Base-by-base conservation (phyloP, 2,888 invertebrate species). In the Andrena haemorrhoa region DNA sequence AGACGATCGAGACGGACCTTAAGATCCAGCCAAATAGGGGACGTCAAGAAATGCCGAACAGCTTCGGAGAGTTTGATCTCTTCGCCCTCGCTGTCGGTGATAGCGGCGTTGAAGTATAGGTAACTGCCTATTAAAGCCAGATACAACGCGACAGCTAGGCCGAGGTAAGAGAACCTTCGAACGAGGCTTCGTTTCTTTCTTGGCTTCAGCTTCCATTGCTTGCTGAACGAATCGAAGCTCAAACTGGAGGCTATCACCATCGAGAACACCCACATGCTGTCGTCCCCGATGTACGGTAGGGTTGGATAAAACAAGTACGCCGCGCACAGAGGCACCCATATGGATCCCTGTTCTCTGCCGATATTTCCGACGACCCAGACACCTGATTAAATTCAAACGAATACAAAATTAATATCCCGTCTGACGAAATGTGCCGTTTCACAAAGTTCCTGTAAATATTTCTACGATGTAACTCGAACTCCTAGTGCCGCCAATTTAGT, bases 321-420 rank as follows among this genome's bases (percentile, higher is more conserved):
- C 0, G 96, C 96, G 0, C 96, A 70, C 0, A 98, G 92, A 0
- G 97, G 95, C 92, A 96, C 95, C 94, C 96, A 96, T 47, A 98
- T 94, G 0, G 95, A 94, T 0, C 98, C 98, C 89, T 95, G 95
- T 92, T 98, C 97, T 1, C 97, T 95, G 0, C 98, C 98, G 83
- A 98, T 97, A 91, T 98, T 99, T 33, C 98, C 98, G 8, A 98
- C 97, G 0, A 96, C 95, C 97, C 98, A 97, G 0, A 98, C 97
- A 88, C 98, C 99, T 98, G 92, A 26, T 94, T 91, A 86, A 69
- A 84, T 35, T 73, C 0, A 56, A 64, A 16, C n/a, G 3, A 70
- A 16, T 56, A 71, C 35, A 20, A n/a, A 31, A 31, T 10, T 2
- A 31, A 60, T 23, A 60, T 2, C 20, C 20, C 16, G 6, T 6